Evolutionary conservation across 1,140 invertebrate genomes (phyloP), one percentile per base, ranked within the genome.

Genomic region (Drosophila eugracilis): DNA sequence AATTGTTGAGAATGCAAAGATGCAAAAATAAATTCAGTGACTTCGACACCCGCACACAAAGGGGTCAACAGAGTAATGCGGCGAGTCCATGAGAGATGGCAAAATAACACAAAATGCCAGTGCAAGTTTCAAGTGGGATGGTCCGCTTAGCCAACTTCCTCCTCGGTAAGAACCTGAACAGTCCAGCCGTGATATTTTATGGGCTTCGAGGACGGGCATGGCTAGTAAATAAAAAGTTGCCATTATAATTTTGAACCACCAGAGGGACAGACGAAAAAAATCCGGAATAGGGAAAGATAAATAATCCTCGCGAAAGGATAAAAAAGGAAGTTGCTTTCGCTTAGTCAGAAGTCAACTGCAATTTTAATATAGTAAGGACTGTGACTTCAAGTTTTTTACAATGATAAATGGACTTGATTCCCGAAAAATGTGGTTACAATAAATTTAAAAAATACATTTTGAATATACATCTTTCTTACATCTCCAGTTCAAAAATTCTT

Each of bases 11-110:
- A 85, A 75, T 67, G 80, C 79, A 81, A 77, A 72, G 83, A 86
- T 86, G 81, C 81, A 86, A 81, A 74, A 88, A 86, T 88, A 88
- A 78, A 86, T 86, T 88, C 62, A 62, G 60, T 65, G 73, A 54
- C 62, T 88, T 81, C 74, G 69, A 78, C 77, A 67, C 77, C 67
- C 75, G 52, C 77, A 49, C 57, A 59, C 52, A 83, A 60, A 72
- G 57, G 45, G 70, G 71, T 59, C 73, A 75, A 53, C 50, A 49
- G 34, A 59, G 57, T 42, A 62, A 52, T 22, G 47, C 49, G 37
- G 28, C 12, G 36, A 30, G 26, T 24, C 52, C 34, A 37, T 28
- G 42, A 21, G 42, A 30, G 34, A 62, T 21, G 41, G 60, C 32
- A 21, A 42, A 44, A 60, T 39, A 59, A 50, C 57, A 39, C 45